Percentiles rank a stretch among this genome's conserved stretches.
Conservation (phyloP, 2,888 invertebrate species). For the Tenodera sinensis region DNA sequence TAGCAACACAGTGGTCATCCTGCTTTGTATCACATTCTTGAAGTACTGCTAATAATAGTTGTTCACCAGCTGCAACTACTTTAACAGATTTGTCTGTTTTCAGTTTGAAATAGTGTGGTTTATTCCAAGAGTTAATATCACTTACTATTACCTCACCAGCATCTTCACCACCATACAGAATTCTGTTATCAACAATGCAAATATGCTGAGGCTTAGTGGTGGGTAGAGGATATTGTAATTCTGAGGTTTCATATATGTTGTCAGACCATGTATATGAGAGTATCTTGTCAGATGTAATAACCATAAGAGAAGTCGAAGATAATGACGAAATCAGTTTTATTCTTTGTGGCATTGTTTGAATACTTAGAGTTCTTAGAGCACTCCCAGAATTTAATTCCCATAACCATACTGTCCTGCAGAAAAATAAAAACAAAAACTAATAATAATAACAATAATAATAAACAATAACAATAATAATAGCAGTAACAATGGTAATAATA, state of each 20-base stretch:
- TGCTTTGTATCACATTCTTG: not conserved
- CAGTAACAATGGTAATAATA: too few relatives aligned
- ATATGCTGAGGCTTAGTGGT: not conserved
- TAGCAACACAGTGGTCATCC: not conserved
- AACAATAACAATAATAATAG: too few relatives aligned
- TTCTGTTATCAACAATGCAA: not conserved
- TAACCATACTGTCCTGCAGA: not conserved
- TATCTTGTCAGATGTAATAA: not conserved
- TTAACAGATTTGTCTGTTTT: not conserved
- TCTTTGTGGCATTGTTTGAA: not conserved
- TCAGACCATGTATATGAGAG: not conserved
- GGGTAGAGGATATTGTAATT: not conserved
- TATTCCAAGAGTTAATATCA: not conserved
- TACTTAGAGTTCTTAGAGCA: not conserved
- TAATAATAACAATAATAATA: too few relatives aligned
- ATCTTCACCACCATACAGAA: not conserved
- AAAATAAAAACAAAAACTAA: too few relatives aligned
- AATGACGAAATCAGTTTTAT: not conserved
- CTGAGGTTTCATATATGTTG: not conserved
- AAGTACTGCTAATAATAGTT: not conserved
- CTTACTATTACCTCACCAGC: not conserved
- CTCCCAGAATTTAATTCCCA: not conserved
- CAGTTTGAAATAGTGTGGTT: not conserved
- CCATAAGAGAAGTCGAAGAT: not conserved
- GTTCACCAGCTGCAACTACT: not conserved